These are phyloP conservation scores for Rhamphomyia laevipes DNA, from an alignment of 2,888 invertebrate genomes.

Conservation along the genomic window DNA sequence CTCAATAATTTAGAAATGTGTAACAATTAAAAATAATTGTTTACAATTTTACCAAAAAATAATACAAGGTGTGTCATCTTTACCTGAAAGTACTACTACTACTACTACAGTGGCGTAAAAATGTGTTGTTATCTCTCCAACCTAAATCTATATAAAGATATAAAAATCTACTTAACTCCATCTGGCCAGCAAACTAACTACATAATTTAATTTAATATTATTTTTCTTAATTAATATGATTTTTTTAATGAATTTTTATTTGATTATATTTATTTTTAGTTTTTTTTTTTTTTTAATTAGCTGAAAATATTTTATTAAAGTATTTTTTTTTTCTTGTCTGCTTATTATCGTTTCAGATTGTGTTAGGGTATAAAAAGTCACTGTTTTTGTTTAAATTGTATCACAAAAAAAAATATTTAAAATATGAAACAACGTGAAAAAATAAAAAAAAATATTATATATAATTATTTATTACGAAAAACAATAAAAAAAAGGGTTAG, in stretches of 20 bases:
- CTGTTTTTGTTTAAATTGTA: too few species aligned
- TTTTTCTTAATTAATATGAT: not conserved
- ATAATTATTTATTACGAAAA: not conserved
- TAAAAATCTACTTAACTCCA: not conserved
- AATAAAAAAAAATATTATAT: too few species aligned
- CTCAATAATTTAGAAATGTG: not conserved
- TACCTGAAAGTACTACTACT: too few species aligned
- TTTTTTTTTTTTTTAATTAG: not conserved
- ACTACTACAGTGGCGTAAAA: too few species aligned
- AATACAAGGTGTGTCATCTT: too few species aligned
- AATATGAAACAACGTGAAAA: too few species aligned
- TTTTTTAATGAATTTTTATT: too few species aligned
- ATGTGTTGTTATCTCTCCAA: too few species aligned
- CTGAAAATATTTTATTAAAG: not conserved
- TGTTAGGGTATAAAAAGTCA: not conserved
- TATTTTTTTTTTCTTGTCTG: not conserved
- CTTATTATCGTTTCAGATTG: slow-evolving; percentile 1
- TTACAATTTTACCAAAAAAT: too few species aligned
- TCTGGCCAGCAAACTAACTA: not conserved
- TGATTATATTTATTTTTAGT: not conserved
- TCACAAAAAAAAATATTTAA: too few species aligned
- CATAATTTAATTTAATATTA: not conserved
- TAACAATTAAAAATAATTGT: too few species aligned
- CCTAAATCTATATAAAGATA: too few species aligned
- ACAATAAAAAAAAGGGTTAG: not conserved